Base-by-base conservation (phyloP, 92 coral and sea anemone genomes). In the Porites evermanni region DNA sequence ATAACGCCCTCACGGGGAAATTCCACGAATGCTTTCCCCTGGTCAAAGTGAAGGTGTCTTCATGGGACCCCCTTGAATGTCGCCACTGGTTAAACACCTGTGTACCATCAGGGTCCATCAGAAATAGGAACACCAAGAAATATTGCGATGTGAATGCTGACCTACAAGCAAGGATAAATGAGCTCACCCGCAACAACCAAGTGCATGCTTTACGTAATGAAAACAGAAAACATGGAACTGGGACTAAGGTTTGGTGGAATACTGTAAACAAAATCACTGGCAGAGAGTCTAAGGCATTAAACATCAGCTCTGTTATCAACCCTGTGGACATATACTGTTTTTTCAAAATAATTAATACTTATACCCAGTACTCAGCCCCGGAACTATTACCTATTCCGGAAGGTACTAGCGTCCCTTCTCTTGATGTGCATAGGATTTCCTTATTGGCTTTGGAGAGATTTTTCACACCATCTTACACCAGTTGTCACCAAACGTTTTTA, bases 241-340 rank as follows among this genome's bases (percentile, higher is more conserved):
- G 88, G 58, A 76, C 78, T 1, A 86, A 89, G 77, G 87, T 50
- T 38, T 89, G 95, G 93, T 92, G 95, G 91, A 82, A 92, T 71
- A 86, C 84, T 17, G 82, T 79, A 20, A 89, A 92, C 77, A 89
- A 71, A 75, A 92, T 89, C 52, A 86, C 89, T 53, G 89, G 87
- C 12, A 92, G 93, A 65, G 87, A 81, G 64, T 59, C 82, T 74
- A 32, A 75, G 69, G 70, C 74, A 19, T 65, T 38, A 74, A 32
- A 21, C 61, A 66, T 89, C 52, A 72, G 86, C 79, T 68, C 90
- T 38, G 63, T 54, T 64, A 21, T 92, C 52, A 47, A 67, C 53
- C 90, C 88, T 32, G 78, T 70, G 12, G 64, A 54, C 66, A 92
- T 92, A 54, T 81, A 89, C 67, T 77, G 21, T 82, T 75, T 67